A percentile compares a stretch with the other conserved stretches of the same genome.
phyloP scores from a whole-genome alignment of 2,888 invertebrate genomes.

The Yponomeuta cagnagella region DNA sequence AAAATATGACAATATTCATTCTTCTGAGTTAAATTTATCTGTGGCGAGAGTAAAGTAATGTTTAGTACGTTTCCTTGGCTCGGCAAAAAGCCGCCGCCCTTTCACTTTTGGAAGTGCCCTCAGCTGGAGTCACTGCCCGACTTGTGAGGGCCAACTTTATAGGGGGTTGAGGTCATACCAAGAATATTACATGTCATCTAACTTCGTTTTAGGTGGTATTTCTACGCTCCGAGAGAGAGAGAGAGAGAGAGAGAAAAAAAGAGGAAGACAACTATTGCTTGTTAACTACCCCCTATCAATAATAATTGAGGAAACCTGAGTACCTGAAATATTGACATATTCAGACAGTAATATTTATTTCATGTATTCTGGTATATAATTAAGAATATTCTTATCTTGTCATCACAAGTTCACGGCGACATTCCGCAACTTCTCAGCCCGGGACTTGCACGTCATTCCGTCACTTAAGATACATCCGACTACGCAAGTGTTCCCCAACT shows the following conservation, averaged over 20 bases:
- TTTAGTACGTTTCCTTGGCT: background rate
- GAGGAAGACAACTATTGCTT: too few relatives aligned
- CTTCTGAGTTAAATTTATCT: background rate
- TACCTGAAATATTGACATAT: too few relatives aligned
- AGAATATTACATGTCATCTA: background rate
- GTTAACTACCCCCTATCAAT: too few relatives aligned
- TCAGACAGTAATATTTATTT: too few relatives aligned
- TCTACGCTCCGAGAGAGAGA: too few relatives aligned
- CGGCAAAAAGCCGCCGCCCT: background rate
- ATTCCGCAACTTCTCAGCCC: background rate
- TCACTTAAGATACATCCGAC: background rate
- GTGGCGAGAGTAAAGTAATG: background rate
- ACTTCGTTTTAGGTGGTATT: too few relatives aligned
- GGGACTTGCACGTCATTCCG: background rate
- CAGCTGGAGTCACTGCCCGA: background rate
- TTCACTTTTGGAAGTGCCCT: slow-evolving; percentile 1
- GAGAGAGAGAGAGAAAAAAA: too few relatives aligned
- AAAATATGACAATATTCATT: background rate
- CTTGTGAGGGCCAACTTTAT: background rate
- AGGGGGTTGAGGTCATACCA: background rate
- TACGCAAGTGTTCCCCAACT: too few relatives aligned
- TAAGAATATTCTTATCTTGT: too few relatives aligned
- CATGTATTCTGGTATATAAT: too few relatives aligned
- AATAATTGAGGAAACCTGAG: too few relatives aligned
- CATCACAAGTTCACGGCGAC: background rate